Base-by-base conservation (phyloP, 2,888 invertebrate species). In the Metalampra italica region DNA sequence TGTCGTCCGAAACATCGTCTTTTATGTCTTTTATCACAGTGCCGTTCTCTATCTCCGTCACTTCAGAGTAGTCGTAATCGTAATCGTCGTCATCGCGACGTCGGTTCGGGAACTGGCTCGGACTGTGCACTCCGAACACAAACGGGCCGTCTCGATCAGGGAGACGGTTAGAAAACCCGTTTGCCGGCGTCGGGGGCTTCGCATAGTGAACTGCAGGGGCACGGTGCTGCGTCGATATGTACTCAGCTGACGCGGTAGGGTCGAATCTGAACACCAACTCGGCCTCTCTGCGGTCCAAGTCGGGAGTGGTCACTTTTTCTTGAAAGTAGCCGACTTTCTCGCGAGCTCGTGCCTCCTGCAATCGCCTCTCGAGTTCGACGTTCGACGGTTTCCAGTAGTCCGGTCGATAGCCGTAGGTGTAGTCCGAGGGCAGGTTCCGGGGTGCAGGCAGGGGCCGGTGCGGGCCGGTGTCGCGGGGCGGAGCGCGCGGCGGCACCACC, bases 101-200 rank as follows among this genome's bases (percentile, higher is more conserved):
- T 55, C 74, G 66, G 49, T 81, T 68, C 36, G 85, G 84, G 71
- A 90, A 90, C 70, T 90, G 89, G 70, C 88, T 88, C 48, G 90
- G 90, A 58, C 82, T 85, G 70, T 92, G 91, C 51, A 92, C 85
- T 56, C 92, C 92, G 70, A 92, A 92, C 62, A 92, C 92, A 75
- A 92, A 92, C 62, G 92, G 92, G 34, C 92, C 92, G 66, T 90
- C 88, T 71, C 79, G 77, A 66, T 86, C 86, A 56, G 82, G 85
- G 64, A 78, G 71, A 68, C 82, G 83, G 71, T 71, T 69, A 55
- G 77, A 66, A 65, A 77, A 78, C 75, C 86, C 85, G 75, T 85
- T 86, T 57, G 76, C 82, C 54, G 87, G 85, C 68, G 80, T 78
- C 68, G 86, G 71, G 49, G 86, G 82, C 70, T 82, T 86, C 63